phyloP scores from a whole-genome alignment of 2,797 vertebrate species.

The Xiphophorus birchmanni region DNA sequence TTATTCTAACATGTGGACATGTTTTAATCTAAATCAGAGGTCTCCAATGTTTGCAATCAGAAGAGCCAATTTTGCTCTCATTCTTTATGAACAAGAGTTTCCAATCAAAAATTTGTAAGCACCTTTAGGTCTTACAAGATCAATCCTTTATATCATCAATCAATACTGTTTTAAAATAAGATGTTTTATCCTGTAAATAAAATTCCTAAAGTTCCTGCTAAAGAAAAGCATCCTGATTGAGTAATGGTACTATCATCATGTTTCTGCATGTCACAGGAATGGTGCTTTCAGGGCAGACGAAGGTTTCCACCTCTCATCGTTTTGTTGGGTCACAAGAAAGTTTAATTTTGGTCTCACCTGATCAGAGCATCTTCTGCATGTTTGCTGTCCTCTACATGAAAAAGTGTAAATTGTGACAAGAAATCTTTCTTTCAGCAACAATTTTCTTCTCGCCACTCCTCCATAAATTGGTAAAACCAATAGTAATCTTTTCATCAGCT shows the following conservation, averaged over 20 bases:
- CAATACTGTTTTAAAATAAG: neutral
- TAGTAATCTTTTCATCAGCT: neutral
- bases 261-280: neutral
- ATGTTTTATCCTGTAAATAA: neutral
- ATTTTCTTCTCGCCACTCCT: neutral
- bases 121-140: neutral
- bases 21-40: neutral
- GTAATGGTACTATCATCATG: too few relatives aligned
- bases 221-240: neutral
- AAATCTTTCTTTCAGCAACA: neutral
- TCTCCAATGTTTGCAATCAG: neutral
- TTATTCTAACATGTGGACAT: neutral
- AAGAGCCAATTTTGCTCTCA: neutral
- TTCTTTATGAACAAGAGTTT: neutral
- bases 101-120: neutral
- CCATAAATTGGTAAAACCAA: neutral
- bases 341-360: neutral
- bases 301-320: neutral
- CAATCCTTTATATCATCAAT: neutral
- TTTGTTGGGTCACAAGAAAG: neutral
- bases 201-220: neutral
- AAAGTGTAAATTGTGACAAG: neutral
- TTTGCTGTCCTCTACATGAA: neutral
- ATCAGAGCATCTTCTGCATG: neutral
- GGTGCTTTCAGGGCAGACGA: neutral